These are phyloP conservation scores for Himantopus leucocephalus DNA, from an alignment of 2,113 vertebrate genomes.

Conservation along the genomic window DNA sequence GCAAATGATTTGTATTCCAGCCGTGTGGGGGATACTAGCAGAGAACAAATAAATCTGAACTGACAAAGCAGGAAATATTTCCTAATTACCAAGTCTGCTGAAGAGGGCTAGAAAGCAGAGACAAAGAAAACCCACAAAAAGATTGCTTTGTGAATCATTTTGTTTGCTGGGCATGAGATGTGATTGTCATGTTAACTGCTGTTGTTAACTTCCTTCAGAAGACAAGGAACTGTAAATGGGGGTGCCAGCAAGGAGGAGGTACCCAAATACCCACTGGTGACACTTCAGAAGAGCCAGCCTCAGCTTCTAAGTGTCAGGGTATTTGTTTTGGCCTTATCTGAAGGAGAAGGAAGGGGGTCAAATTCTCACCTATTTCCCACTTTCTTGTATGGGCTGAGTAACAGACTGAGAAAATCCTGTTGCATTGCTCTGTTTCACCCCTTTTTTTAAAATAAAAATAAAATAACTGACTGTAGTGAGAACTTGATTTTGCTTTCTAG, in stretches of 20 bases:
- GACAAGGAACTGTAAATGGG: neutral
- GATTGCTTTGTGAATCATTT: neutral
- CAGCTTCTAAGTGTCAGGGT: neutral
- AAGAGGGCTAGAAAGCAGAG: neutral
- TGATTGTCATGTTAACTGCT: neutral
- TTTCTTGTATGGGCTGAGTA: neutral
- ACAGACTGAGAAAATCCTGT: neutral
- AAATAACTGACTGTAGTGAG: neutral
- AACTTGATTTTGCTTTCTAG: neutral
- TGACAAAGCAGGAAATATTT: conserved; percentile 43
- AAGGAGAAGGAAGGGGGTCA: neutral
- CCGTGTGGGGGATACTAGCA: neutral
- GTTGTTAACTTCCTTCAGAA: neutral
- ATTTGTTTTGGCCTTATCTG: neutral
- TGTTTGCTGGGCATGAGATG: neutral
- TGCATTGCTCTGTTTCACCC: neutral
- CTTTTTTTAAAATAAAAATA: neutral
- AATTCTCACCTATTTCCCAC: neutral
- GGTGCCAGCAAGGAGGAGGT: neutral
- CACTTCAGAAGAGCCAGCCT: neutral
- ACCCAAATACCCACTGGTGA: neutral
- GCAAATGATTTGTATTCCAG: conserved; percentile 28
- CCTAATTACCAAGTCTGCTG: conserved; percentile 27
- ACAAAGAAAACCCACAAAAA: neutral
- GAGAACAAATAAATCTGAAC: conserved; percentile 53